These are phyloP conservation scores for Ctenosaura bakeri DNA, from an alignment of 2,797 vertebrate genomes.

Conservation along the genomic window DNA sequence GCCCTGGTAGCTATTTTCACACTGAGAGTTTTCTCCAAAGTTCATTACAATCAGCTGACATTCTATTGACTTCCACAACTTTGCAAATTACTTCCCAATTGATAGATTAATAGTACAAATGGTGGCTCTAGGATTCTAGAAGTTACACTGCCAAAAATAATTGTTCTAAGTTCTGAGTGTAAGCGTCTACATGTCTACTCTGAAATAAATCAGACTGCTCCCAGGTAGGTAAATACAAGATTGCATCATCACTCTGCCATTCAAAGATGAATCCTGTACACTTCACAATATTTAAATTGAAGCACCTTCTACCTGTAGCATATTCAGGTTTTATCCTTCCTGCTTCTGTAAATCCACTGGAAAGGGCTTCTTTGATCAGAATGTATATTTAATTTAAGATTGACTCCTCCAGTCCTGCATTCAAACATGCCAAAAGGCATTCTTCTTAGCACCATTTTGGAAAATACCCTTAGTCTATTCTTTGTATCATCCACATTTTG, in stretches of 20 bases:
- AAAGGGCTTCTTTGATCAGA: neutral
- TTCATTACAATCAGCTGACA: constrained; percentile 14
- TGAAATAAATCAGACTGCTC: neutral
- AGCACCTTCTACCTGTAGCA: neutral
- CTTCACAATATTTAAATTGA: neutral
- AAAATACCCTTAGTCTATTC: neutral
- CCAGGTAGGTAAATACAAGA: neutral
- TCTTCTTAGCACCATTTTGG: neutral
- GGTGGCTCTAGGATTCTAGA: too few relatives aligned
- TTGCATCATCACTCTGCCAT: neutral
- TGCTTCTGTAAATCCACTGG: neutral
- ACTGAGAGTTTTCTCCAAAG: neutral
- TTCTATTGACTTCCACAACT: neutral
- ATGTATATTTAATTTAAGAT: constrained; percentile 3
- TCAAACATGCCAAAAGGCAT: neutral
- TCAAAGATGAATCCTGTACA: neutral
- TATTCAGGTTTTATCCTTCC: neutral
- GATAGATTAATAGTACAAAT: too few relatives aligned
- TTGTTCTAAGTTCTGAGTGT: too few relatives aligned
- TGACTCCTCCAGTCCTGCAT: neutral
- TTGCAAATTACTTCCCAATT: neutral
- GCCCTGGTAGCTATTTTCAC: constrained; percentile 5
- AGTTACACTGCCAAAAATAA: too few relatives aligned
- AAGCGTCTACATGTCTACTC: neutral
- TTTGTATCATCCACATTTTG: neutral